A percentile compares a stretch with the other conserved stretches of the same genome.
These are phyloP conservation scores for Lepus americanus DNA, from an alignment of 2,113 vertebrate genomes.

Conservation along the genomic window DNA sequence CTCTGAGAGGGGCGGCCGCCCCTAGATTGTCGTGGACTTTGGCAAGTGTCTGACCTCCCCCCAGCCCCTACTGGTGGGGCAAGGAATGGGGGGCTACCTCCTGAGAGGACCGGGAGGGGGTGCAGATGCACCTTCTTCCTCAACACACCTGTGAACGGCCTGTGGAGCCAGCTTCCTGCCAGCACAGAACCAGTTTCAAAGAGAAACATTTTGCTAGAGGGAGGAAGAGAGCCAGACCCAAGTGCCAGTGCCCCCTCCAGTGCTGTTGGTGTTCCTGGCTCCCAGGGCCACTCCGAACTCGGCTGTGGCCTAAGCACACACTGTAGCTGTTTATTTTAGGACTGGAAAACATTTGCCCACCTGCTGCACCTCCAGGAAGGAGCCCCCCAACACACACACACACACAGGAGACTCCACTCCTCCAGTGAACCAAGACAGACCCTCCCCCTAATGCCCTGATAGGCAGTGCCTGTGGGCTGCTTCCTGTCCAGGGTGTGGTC, in stretches of 20 bases:
- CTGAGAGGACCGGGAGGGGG: background rate
- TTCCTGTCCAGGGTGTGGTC: background rate
- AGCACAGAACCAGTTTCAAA: background rate
- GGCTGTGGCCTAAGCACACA: background rate
- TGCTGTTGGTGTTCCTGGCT: background rate
- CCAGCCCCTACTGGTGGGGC: background rate
- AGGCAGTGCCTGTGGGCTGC: background rate
- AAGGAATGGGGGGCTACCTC: background rate
- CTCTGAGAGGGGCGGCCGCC: background rate
- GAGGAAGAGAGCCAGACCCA: background rate
- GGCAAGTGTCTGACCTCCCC: background rate
- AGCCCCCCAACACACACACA: background rate
- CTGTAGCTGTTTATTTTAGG: background rate
- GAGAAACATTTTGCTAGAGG: background rate
- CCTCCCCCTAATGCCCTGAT: background rate
- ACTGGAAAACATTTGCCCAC: background rate
- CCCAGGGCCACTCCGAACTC: background rate
- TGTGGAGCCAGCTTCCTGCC: background rate
- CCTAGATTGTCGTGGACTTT: background rate
- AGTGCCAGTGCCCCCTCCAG: background rate
- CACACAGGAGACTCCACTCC: background rate
- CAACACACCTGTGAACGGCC: constrained; percentile 7
- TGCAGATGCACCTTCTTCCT: background rate
- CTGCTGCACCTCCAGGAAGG: background rate
- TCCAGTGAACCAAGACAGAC: background rate